Evolutionary conservation across 2,888 invertebrate species (phyloP).

Genomic region (Ligdia adustata): DNA sequence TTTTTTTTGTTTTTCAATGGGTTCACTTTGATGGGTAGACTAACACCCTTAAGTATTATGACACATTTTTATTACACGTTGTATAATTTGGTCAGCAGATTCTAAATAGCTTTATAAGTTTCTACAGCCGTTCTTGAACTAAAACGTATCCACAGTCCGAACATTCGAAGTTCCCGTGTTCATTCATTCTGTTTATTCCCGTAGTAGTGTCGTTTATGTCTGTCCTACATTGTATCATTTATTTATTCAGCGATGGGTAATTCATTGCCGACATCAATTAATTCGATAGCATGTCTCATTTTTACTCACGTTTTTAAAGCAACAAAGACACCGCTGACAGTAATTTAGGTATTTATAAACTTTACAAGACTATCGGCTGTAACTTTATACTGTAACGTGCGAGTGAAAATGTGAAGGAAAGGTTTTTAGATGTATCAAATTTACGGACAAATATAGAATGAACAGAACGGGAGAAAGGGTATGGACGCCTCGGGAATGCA

Average conservation of each 20-base stretch:
- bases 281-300: conserved; percentile 4
- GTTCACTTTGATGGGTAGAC: too few relatives aligned
- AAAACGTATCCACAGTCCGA: too few relatives aligned
- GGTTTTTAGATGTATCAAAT: conserved; percentile 24
- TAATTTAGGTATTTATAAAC: conserved; percentile 8
- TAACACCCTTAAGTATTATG: too few relatives aligned
- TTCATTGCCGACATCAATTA: conserved; percentile 4
- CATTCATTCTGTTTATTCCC: too few relatives aligned
- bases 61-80: too few relatives aligned
- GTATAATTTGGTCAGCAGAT: too few relatives aligned
- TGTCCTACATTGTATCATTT: conserved; percentile 8
- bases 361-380: neutral
- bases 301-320: conserved; percentile 6
- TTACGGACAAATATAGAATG: conserved; percentile 12
- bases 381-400: conserved; percentile 5
- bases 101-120: too few relatives aligned
- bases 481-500: neutral
- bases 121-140: too few relatives aligned
- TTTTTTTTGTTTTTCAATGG: too few relatives aligned
- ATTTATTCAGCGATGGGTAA: conserved; percentile 13
- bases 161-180: too few relatives aligned
- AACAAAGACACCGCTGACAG: conserved; percentile 14
- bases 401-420: conserved; percentile 19
- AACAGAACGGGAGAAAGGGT: neutral
- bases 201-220: too few relatives aligned